Conservation (phyloP, 2,797 vertebrate species). For the Melanotaenia trifasciata region DNA sequence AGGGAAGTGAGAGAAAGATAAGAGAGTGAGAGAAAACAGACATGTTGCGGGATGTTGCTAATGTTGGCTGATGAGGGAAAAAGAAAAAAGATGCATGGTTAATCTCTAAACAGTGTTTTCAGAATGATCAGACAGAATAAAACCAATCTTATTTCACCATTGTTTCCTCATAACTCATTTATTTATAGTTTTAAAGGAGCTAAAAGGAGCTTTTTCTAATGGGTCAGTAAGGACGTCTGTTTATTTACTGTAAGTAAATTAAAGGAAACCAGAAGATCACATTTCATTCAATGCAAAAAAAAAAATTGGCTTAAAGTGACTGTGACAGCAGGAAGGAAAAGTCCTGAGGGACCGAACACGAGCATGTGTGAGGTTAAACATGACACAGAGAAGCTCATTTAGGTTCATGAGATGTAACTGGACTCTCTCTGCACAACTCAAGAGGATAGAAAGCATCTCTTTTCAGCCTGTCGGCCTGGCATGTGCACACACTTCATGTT, state of each 20-base stretch:
- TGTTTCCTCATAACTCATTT: background rate
- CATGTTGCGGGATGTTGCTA: background rate
- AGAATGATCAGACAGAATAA: background rate
- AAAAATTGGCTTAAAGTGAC: slow-evolving; percentile 14
- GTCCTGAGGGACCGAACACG: slow-evolving; percentile 1
- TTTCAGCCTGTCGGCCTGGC: slow-evolving; percentile 13
- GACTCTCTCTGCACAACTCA: slow-evolving; percentile 34
- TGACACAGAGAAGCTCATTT: slow-evolving; percentile 18
- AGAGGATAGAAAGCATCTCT: slow-evolving; percentile 25
- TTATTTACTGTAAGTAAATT: slow-evolving; percentile 11
- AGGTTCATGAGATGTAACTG: slow-evolving; percentile 34
- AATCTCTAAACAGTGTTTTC: background rate
- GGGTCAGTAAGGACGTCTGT: background rate
- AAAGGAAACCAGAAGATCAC: slow-evolving; percentile 29
- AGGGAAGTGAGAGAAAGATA: slow-evolving; percentile 49
- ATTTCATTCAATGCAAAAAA: slow-evolving; percentile 26
- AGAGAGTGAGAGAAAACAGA: slow-evolving; percentile 23
- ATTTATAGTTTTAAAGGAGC: background rate
- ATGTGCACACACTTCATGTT: slow-evolving; percentile 30
- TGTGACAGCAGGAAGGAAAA: slow-evolving; percentile 22
- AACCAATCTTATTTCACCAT: background rate
- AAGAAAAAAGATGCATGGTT: background rate
- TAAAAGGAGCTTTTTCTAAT: background rate
- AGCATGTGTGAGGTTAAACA: slow-evolving; percentile 11
- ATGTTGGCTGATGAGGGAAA: slow-evolving; percentile 1